These are phyloP conservation scores for Gadus chalcogrammus DNA, from an alignment of 2,113 vertebrate species.

Conservation along the genomic window DNA sequence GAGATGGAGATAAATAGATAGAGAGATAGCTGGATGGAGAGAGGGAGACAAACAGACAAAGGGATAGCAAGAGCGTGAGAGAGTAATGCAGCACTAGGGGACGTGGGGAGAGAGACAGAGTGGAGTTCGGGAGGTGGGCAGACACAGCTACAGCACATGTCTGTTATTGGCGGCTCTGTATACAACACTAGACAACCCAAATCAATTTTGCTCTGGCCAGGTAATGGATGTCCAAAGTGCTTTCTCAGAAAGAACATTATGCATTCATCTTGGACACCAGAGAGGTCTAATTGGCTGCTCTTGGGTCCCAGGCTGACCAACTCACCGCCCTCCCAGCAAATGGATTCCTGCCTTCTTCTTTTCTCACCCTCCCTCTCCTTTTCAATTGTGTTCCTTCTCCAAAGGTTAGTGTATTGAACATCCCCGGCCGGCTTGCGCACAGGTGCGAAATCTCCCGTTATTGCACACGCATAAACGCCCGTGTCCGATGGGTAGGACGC, in stretches of 20 bases:
- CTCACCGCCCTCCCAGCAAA: background rate
- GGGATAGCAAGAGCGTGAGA: background rate
- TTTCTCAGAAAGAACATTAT: background rate
- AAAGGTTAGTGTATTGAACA: background rate
- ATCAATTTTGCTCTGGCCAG: background rate
- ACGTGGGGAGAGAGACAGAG: background rate
- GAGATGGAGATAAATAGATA: background rate
- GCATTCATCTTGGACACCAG: background rate
- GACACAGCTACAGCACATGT: background rate
- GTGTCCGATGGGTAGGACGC: too few relatives aligned
- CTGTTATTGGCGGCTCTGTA: background rate
- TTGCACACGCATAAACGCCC: too few relatives aligned
- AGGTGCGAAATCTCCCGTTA: background rate
- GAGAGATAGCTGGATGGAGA: background rate
- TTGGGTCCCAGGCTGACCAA: background rate
- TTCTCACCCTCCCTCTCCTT: background rate
- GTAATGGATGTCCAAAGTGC: constrained; percentile 3
- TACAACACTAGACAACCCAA: background rate
- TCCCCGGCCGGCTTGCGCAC: background rate
- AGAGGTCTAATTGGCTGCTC: background rate
- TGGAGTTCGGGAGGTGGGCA: background rate
- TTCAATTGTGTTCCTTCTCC: background rate
- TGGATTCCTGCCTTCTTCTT: background rate
- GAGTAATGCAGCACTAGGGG: too few relatives aligned
- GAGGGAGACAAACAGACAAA: background rate